A percentile compares a stretch with the other conserved stretches of the same genome.
These are phyloP conservation scores for Tetragonula carbonaria DNA, from an alignment of 2,888 invertebrate species.

Conservation along the genomic window DNA sequence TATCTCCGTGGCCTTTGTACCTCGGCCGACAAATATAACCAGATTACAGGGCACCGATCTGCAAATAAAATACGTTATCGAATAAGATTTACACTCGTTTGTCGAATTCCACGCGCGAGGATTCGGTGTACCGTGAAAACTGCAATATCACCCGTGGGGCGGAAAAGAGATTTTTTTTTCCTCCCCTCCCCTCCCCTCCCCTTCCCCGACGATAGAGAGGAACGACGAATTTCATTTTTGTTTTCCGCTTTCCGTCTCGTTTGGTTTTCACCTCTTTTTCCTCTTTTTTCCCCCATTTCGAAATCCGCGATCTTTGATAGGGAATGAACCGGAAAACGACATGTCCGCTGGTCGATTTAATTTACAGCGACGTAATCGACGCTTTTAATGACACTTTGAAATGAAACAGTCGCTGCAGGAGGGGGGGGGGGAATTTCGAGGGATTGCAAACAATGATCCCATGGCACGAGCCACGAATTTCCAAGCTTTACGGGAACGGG, in stretches of 20 bases:
- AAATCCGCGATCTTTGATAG: neutral
- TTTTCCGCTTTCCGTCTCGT: neutral
- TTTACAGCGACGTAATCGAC: neutral
- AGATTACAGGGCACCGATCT: conserved; percentile 18
- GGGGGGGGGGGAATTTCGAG: neutral
- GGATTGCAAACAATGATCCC: neutral
- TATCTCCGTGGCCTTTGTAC: conserved; percentile 3
- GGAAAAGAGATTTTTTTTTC: neutral
- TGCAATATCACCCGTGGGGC: neutral
- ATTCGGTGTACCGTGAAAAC: neutral
- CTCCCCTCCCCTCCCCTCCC: no score
- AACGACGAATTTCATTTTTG: neutral
- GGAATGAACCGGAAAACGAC: neutral
- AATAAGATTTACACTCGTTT: conserved; percentile 22
- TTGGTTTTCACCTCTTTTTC: no score
- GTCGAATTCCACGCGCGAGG: neutral
- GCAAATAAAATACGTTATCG: conserved; percentile 5
- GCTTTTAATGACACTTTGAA: neutral
- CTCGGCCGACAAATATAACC: conserved; percentile 16
- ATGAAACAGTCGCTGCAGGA: neutral
- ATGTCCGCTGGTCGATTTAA: neutral
- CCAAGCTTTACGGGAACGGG: neutral
- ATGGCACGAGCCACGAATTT: neutral
- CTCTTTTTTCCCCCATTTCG: neutral
- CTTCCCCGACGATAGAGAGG: no score